These are phyloP conservation scores for Eonycteris spelaea DNA, from an alignment of 2,113 vertebrate species.

Conservation along the genomic window DNA sequence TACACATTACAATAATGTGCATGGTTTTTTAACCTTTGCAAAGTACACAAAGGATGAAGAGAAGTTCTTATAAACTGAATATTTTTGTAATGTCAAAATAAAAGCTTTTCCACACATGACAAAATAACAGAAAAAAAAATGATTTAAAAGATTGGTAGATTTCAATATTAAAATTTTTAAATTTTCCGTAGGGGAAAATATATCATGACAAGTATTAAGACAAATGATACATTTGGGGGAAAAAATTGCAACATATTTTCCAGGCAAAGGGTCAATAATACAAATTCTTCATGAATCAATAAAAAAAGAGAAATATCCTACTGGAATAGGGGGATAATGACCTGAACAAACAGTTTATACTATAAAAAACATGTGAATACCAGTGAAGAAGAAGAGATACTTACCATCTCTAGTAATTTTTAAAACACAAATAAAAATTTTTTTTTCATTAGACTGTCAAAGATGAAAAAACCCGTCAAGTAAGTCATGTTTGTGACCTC, in stretches of 20 bases:
- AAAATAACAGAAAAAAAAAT: not conserved
- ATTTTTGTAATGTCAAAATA: constrained; percentile 4
- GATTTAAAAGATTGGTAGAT: not conserved
- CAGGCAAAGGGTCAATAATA: not conserved
- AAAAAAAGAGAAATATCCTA: not conserved
- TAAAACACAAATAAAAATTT: not conserved
- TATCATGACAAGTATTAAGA: not conserved
- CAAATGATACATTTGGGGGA: not conserved
- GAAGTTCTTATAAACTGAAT: not conserved
- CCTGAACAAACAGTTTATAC: not conserved
- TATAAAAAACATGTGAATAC: not conserved
- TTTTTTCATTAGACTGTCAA: not conserved
- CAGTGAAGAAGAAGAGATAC: not conserved
- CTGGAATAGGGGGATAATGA: not conserved
- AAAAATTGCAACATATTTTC: not conserved
- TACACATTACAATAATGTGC: not conserved
- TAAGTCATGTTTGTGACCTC: not conserved
- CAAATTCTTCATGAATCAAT: not conserved
- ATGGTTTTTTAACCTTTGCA: not conserved
- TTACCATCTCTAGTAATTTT: not conserved
- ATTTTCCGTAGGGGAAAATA: not conserved
- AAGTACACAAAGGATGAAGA: not conserved
- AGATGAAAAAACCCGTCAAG: not conserved
- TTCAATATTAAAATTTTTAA: not conserved
- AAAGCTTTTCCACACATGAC: not conserved